Percentiles rank a stretch among this genome's conserved stretches.
phyloP scores from a whole-genome alignment of 2,888 invertebrate species.

The Mamestra brassicae region DNA sequence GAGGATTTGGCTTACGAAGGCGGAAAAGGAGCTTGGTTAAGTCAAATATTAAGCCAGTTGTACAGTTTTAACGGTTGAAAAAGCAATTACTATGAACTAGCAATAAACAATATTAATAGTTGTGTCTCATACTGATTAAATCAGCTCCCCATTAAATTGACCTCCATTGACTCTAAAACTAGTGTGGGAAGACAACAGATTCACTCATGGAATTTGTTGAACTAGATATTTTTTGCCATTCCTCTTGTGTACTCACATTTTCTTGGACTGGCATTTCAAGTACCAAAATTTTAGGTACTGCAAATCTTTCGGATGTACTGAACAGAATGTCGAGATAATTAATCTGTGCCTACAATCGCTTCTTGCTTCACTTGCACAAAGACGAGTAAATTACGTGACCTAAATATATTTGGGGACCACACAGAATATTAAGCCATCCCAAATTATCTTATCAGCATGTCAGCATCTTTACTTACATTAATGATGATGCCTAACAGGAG shows the following conservation, averaged over 20 bases:
- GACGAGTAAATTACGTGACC: slow-evolving; percentile 15
- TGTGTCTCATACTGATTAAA: slow-evolving; percentile 47
- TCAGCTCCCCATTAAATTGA: slow-evolving; percentile 48
- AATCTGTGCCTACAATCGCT: neutral
- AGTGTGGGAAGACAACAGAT: slow-evolving; percentile 45
- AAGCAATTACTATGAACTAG: neutral
- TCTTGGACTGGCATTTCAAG: neutral
- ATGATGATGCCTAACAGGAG: slow-evolving; percentile 37
- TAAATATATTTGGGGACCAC: slow-evolving; percentile 30
- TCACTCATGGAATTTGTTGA: slow-evolving; percentile 4
- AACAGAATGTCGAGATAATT: neutral
- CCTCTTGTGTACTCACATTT: neutral
- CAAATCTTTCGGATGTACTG: neutral
- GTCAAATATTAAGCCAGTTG: neutral
- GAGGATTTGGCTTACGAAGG: slow-evolving; percentile 4
- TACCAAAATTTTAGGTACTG: too few species aligned
- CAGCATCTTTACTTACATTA: slow-evolving; percentile 49
- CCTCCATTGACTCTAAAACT: slow-evolving; percentile 44
- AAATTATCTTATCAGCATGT: slow-evolving; percentile 43
- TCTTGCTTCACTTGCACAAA: slow-evolving; percentile 26
- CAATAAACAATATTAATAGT: slow-evolving; percentile 16
- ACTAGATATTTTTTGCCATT: neutral
- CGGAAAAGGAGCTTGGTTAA: slow-evolving; percentile 11
- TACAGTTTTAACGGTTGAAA: neutral
- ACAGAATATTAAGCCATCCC: slow-evolving; percentile 39